A percentile compares a stretch with the other conserved stretches of the same genome.
Evolutionary conservation across 1,140 invertebrate species (phyloP).

Genomic region (Drosophila miranda): DNA sequence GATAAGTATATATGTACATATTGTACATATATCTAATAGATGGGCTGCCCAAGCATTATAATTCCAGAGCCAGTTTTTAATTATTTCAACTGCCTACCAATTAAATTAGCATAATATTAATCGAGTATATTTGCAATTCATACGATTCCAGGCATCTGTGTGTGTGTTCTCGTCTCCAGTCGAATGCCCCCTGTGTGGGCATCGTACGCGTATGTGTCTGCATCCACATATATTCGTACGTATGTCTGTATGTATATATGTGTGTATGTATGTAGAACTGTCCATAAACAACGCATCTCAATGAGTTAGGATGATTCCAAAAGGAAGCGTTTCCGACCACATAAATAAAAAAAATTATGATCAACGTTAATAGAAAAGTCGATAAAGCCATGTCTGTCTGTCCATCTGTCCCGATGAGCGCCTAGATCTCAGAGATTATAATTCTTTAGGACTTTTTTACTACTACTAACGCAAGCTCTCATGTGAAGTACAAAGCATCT

Average conservation of each 20-base stretch:
- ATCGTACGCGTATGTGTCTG: background rate
- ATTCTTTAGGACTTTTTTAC: too few species aligned
- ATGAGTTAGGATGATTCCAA: constrained; percentile 66
- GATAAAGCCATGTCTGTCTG: too few species aligned
- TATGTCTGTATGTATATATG: background rate
- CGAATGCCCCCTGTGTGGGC: constrained; percentile 15
- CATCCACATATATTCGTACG: constrained; percentile 1
- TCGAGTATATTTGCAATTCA: constrained; percentile 46
- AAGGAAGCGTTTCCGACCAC: too few species aligned
- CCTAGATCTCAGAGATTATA: too few species aligned
- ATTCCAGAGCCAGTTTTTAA: constrained; percentile 15
- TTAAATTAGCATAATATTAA: constrained; percentile 54
- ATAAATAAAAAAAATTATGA: too few species aligned
- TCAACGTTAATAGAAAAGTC: too few species aligned
- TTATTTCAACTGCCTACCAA: constrained; percentile 44
- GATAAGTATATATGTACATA: too few species aligned
- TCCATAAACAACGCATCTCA: constrained; percentile 50
- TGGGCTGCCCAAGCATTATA: too few species aligned
- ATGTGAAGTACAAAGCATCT: too few species aligned
- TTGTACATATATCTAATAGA: too few species aligned
- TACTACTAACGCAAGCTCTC: too few species aligned
- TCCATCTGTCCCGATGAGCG: too few species aligned
- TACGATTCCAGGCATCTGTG: constrained; percentile 9
- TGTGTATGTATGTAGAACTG: constrained; percentile 1
- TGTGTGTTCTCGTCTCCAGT: constrained; percentile 1